A percentile compares a stretch with the other conserved stretches of the same genome.
These are phyloP conservation scores for Reinhardtius hippoglossoides DNA, from an alignment of 2,113 vertebrate genomes.

Conservation along the genomic window DNA sequence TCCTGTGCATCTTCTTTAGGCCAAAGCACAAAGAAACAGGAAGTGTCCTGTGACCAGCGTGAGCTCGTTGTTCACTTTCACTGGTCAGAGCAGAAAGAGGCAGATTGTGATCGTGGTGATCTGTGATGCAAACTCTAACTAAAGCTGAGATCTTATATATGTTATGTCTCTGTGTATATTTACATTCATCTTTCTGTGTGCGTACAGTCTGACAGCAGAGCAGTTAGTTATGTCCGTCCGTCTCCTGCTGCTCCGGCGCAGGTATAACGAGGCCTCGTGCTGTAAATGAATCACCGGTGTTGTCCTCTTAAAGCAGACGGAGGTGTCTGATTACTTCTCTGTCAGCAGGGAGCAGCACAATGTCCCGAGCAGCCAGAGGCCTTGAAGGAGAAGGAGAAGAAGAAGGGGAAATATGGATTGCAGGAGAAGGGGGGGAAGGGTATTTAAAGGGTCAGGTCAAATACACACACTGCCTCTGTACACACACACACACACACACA, in stretches of 20 bases:
- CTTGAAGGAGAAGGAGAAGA: conserved; percentile 4
- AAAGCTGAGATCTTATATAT: too few species aligned
- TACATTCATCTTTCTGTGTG: neutral
- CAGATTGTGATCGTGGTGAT: too few species aligned
- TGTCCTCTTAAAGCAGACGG: conserved; percentile 56
- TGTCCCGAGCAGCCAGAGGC: conserved; percentile 53
- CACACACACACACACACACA: conserved; percentile 14
- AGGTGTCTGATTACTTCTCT: conserved; percentile 71
- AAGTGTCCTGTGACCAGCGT: too few species aligned
- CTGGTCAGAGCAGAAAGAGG: too few species aligned
- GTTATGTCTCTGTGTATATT: neutral
- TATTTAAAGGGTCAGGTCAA: conserved; percentile 70
- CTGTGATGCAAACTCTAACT: too few species aligned
- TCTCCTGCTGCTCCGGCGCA: conserved; percentile 24
- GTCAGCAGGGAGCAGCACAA: conserved; percentile 65
- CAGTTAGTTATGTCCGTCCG: conserved; percentile 38
- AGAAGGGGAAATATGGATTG: conserved; percentile 32
- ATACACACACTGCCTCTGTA: conserved; percentile 5
- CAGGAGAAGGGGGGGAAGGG: conserved; percentile 57
- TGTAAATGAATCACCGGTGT: conserved; percentile 58
- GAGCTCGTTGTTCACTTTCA: too few species aligned
- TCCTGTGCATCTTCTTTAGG: too few species aligned
- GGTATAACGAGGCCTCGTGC: conserved; percentile 37
- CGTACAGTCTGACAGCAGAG: neutral
- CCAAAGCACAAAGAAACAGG: too few species aligned